Conservation (phyloP, 2,113 vertebrate genomes). For the Sturnira hondurensis region DNA sequence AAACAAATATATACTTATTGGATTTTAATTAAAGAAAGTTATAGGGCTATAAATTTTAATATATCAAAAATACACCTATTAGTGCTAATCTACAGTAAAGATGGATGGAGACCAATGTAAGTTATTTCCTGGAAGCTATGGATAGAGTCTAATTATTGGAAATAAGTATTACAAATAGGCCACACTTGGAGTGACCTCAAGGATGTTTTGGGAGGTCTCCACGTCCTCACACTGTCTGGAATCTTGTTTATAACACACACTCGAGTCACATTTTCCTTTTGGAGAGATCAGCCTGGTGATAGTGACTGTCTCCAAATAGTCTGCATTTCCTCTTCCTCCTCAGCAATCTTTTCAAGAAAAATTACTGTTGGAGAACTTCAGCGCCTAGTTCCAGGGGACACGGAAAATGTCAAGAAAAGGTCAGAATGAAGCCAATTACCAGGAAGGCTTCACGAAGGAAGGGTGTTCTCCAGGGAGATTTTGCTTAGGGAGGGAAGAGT, state of each 20-base stretch:
- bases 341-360: slow-evolving; percentile 19
- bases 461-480: neutral
- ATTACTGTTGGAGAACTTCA: neutral
- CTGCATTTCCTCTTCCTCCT: slow-evolving; percentile 2
- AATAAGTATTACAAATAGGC: neutral
- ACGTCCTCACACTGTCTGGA: neutral
- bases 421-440: neutral
- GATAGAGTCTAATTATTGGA: neutral
- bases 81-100: neutral
- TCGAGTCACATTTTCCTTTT: neutral
- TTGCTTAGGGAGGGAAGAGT: neutral
- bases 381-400: neutral
- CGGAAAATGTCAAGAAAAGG: neutral
- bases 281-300: neutral
- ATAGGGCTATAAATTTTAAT: neutral
- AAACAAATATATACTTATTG: neutral
- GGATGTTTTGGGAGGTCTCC: neutral
- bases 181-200: neutral
- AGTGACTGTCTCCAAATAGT: neutral
- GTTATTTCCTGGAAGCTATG: neutral
- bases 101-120: neutral
- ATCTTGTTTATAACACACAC: neutral
- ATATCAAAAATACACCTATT: neutral
- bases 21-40: slow-evolving; percentile 20
- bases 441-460: neutral